Base-by-base conservation (phyloP, 1,140 invertebrate species). In the Yoshiicerus persimilis region DNA sequence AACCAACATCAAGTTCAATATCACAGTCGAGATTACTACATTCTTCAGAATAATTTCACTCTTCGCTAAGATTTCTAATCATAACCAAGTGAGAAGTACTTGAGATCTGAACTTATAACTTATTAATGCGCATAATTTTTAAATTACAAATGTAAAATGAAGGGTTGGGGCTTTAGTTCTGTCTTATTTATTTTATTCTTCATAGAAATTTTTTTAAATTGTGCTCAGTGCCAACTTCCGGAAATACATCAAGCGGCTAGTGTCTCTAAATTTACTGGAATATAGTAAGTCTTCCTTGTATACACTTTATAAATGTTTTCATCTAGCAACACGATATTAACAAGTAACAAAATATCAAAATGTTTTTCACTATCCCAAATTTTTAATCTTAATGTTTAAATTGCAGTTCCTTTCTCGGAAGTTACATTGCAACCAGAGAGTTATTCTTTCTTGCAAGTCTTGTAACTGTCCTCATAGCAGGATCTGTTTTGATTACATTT, bases 221-320 rank as follows among this genome's bases (percentile, higher is more conserved):
- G 9, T 70, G 8, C 66, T 32, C 16, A 11, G 0, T 70, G 25
- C 3, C 25, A 30, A 30, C 66, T 70, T 70, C 90, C 90, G 5
- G 90, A 91, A 87, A 47, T 91, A 38, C 89, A 91, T 89, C 90
- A 91, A 83, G 88, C 89, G 3, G 90, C 90, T 41, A 11, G 36
- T 20, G 27, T 91, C 4, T 34, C 90, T 0, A n/a, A 75, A 36
- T 91, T 88, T 75, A 88, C 88, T 0, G 89, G 90, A 77, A 89
- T 89, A 34, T 89, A 89, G 90, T 91, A 88, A 89, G 90, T 34
- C 23, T n/a, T 70, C 47, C 56, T 84, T 41, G 2, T 86, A n/a
- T 85, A 2, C 23, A 13, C 56, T 30, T n/a, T n/a, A n/a, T n/a
- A n/a, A n/a, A n/a, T n/a, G n/a, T n/a, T n/a, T n/a, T n/a, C n/a